Evolutionary conservation across 2,888 invertebrate species (phyloP), one percentile per base, ranked within the genome.

Genomic region (Amphimallon solstitiale): DNA sequence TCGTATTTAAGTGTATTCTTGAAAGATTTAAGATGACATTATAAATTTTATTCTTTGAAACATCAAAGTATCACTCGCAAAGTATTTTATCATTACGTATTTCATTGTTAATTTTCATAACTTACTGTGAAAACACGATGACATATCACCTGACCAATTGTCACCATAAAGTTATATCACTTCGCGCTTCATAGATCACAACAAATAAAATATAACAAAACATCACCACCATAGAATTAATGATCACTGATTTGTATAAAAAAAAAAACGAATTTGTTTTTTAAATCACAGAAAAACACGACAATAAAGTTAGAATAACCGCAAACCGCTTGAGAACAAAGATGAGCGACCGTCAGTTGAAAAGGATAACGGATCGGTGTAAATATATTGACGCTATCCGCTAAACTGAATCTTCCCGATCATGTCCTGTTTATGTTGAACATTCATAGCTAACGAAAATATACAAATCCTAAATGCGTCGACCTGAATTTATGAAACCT

Each of bases 391-490:
- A 17, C 46, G 45, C 15, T 48, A 38, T 49, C 7, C 62, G 38
- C 17, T 23, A 34, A 35, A 62, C 62, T 62, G 49, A 62, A 49
- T 38, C 46, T 29, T 38, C 34, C 38, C 49, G 43, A 35, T 45
- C 63, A 49, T 54, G 63, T 63, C 63, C 63, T 63, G 63, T 63
- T 63, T 63, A 63, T 45, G 52, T 63, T 52, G 43, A 54, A 43
- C 63, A 49, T 51, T 63, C 51, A 40, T 40, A 52, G 64, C 54
- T 63, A 66, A 66, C 64, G 62, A 69, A 70, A 70, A 70, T 69
- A 70, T 66, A 70, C 70, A 70, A 63, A 68, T 64, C 70, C 43
- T 66, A 70, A 70, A 70, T 69, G 69, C 65, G 68, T 61, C 68
- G 43, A 63, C 63, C 63, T 52, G 52, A 63, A 63, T 63, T 63